Percentiles rank a stretch among this genome's conserved stretches.
These are phyloP conservation scores for Pyrrhia umbra DNA, from an alignment of 2,888 invertebrate species.

Conservation along the genomic window DNA sequence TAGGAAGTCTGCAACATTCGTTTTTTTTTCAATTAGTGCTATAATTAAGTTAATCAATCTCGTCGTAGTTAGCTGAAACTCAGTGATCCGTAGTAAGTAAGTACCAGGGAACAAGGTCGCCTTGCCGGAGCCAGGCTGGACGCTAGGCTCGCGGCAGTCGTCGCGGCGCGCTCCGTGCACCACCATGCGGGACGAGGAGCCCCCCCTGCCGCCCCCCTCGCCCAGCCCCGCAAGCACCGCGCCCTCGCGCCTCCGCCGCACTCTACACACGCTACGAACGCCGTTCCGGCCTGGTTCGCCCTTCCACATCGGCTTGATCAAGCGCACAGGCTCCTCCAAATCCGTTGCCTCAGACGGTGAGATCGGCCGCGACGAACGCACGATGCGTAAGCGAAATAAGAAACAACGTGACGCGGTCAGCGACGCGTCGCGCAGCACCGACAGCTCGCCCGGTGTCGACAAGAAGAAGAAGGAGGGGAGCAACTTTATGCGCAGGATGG, in stretches of 20 bases:
- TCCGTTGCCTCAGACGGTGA: constrained; percentile 88
- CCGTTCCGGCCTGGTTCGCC: constrained; percentile 88
- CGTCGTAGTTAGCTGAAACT: constrained; percentile 73
- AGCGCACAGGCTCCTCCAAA: constrained; percentile 84
- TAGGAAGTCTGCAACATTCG: constrained; percentile 6
- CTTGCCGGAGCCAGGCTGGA: constrained; percentile 53
- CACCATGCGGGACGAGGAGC: constrained; percentile 82
- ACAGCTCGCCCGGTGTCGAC: constrained; percentile 80
- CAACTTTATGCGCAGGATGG: constrained; percentile 81
- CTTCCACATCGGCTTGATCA: constrained; percentile 88
- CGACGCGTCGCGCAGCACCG: constrained; percentile 79
- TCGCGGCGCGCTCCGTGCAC: constrained; percentile 73
- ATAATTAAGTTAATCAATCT: constrained; percentile 62
- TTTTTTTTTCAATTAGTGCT: constrained; percentile 44
- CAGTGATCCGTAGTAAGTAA: constrained; percentile 74
- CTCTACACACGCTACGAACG: constrained; percentile 86
- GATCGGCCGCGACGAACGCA: constrained; percentile 86
- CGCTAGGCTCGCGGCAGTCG: constrained; percentile 75
- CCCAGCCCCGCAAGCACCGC: constrained; percentile 68
- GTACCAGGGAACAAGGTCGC: constrained; percentile 78
- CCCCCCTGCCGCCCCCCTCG: constrained; percentile 75
- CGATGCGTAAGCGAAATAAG: constrained; percentile 88
- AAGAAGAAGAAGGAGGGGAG: constrained; percentile 82
- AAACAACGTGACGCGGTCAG: constrained; percentile 82
- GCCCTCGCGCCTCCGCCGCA: constrained; percentile 86